A percentile compares a stretch with the other conserved stretches of the same genome.
Evolutionary conservation across 2,113 vertebrate genomes (phyloP).

Genomic region (Carettochelys insculpta): DNA sequence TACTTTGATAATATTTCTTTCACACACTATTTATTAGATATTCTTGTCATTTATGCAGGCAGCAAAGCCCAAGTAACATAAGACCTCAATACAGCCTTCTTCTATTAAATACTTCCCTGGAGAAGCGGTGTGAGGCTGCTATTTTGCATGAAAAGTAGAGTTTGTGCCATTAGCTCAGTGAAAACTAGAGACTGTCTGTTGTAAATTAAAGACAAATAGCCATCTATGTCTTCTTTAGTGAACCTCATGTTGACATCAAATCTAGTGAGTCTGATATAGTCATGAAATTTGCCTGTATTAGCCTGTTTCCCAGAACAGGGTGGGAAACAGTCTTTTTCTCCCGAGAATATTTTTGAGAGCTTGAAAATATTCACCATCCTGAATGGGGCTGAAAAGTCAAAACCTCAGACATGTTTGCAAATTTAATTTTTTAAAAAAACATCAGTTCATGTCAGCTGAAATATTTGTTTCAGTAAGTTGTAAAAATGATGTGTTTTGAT

Average conservation of each 20-base stretch:
- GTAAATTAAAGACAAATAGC: slow-evolving; percentile 54
- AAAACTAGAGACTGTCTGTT: not conserved
- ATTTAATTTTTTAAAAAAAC: not conserved
- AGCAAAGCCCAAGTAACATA: slow-evolving; percentile 22
- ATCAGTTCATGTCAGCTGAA: not conserved
- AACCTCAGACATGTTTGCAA: not conserved
- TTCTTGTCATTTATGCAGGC: slow-evolving; percentile 37
- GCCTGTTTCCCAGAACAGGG: not conserved
- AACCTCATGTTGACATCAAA: slow-evolving; percentile 37
- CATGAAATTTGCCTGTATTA: slow-evolving; percentile 13
- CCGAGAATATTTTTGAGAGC: not conserved
- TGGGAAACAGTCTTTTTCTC: not conserved
- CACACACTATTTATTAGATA: not conserved
- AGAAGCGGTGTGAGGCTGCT: slow-evolving; percentile 17
- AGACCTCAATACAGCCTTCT: slow-evolving; percentile 1
- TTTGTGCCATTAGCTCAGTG: slow-evolving; percentile 28
- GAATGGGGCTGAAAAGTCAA: not conserved
- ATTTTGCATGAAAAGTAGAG: slow-evolving; percentile 59
- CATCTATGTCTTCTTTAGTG: slow-evolving; percentile 46
- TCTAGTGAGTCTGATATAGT: not conserved
- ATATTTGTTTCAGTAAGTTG: not conserved
- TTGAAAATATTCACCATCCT: not conserved
- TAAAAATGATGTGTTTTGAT: not conserved
- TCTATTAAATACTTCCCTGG: slow-evolving; percentile 39
- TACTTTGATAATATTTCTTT: not conserved